Base-by-base conservation (phyloP, 2,888 invertebrate genomes). In the Amblyjoppa proteus region DNA sequence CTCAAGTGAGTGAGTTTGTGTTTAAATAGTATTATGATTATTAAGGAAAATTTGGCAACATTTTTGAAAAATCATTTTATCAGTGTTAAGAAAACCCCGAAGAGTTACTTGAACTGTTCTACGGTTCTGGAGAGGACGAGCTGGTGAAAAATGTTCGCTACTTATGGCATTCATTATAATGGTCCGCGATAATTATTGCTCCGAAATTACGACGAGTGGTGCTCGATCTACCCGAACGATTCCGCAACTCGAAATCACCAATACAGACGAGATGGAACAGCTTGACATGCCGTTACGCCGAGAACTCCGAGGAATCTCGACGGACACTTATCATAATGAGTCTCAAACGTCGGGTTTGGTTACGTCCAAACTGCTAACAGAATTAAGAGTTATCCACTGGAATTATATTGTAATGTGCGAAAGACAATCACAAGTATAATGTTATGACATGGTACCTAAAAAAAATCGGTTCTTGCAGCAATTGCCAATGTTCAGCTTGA, bases 221-320 rank as follows among this genome's bases (percentile, higher is more conserved):
- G 9, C 34, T 71, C 25, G 53, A 64, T 64, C 71, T 64, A 73
- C 38, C 61, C 68, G n/a, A 13, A 58, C 41, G 66, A 53, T 66
- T 53, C 56, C 16, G 68, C 45, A 41, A 20, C 66, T 68, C 9
- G 68, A 69, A 66, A 74, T 81, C 45, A 80, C 73, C 66, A 74
- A 66, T 34, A 56, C 38, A 56, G 73, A 73, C 56, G 51, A 45
- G 64, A 38, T 64, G 25, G 66, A 38, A 31, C 80, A 31, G 38
- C 51, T 74, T 38, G 41, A 20, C 53, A 38, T 66, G 53, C 68
- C 73, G 31, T 79, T 79, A 49, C 41, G 79, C 74, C 66, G 53
- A 80, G 56, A n/a, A 13, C 25, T 34, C 13, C 56, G 34, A 38
- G 20, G 61, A 70, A 71, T 73, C 38, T 53, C 53, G 28, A 73